Base-by-base conservation (phyloP, 1,140 invertebrate species). In the Drosophila nigrodunni region DNA sequence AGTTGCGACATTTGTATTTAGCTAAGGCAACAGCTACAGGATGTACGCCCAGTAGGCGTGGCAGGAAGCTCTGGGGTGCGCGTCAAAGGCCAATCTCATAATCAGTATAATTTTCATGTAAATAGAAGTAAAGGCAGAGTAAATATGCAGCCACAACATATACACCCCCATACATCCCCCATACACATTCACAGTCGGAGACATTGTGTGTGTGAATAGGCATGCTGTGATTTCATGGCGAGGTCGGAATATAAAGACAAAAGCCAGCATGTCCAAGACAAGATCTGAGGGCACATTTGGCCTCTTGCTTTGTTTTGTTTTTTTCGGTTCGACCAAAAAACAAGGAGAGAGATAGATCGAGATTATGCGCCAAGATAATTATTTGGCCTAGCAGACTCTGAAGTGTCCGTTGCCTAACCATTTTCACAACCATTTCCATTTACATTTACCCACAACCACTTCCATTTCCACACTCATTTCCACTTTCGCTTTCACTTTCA, bases 41-140 rank as follows among this genome's bases (percentile, higher is more conserved):
- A 61, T 44, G 62, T 46, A 44, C 57, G 46, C 50, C 35, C 41
- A 39, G 30, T 61, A 43, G 78, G 76, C 79, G 78, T 66, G 49
- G 13, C 61, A 69, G 62, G 57, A 57, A 60, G 74, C 82, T 72
- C 39, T 65, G 60, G 50, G 43, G 46, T 44, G 67, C 18, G 47
- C 18, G 30, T 69, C 69, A 73, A 62, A 67, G 77, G 64, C 64
- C 80, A 89, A 78, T 85, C 85, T 85, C 69, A 81, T 89, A 89
- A 89, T 89, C 85, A 89, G 85, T 78, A 88, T 89, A 83, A 88
- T 88, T 88, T 74, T 85, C 75, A 71, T 80, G 78, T 81, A 83
- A 78, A 78, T 76, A 66, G 47, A 68, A 55, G 41, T 47, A 43
- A 62, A 61, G 49, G 57, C 72, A 69, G 57, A 55, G 65, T 43